phyloP scores from a whole-genome alignment of 1,140 invertebrate genomes.

The Ectropis grisescens region DNA sequence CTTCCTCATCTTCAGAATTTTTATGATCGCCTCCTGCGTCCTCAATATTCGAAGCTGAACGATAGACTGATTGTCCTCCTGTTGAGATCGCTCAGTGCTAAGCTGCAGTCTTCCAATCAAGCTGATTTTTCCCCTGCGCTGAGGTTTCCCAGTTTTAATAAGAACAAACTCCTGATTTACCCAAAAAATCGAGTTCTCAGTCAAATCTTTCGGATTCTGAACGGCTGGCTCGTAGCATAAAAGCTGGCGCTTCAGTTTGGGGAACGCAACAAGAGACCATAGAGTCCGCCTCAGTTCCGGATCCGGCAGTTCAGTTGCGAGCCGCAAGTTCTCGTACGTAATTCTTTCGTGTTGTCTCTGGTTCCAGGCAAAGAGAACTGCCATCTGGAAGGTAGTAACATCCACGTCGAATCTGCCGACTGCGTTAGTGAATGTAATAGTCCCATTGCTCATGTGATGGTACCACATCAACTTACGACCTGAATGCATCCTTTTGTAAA shows the following conservation, averaged over 20 bases:
- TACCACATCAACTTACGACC: constrained; percentile 99
- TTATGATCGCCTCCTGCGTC: constrained; percentile 97
- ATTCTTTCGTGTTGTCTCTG: constrained; percentile 92
- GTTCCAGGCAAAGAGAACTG: constrained; percentile 99
- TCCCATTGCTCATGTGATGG: constrained; percentile 99
- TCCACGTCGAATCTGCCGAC: constrained; percentile 97
- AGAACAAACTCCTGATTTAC: constrained; percentile 96
- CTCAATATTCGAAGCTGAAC: constrained; percentile 94
- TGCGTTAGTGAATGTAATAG: constrained; percentile 94
- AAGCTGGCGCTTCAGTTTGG: constrained; percentile 95
- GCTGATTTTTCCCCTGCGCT: constrained; percentile 95
- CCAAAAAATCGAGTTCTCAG: constrained; percentile 94
- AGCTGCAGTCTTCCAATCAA: constrained; percentile 94
- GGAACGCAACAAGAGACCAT: constrained; percentile 97
- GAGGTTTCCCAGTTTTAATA: constrained; percentile 93
- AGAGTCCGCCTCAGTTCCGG: constrained; percentile 95
- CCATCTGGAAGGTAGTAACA: constrained; percentile 99
- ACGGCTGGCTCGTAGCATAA: constrained; percentile 84
- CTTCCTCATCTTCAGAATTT: constrained; percentile 98
- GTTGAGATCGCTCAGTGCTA: constrained; percentile 94
- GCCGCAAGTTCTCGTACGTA: constrained; percentile 93
- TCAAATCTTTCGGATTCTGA: constrained; percentile 93
- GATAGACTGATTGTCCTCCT: constrained; percentile 98
- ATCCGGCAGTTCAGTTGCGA: constrained; percentile 97
- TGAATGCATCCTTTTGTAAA: constrained; percentile 96